Evolutionary conservation across 2,113 vertebrate species (phyloP).

Genomic region (Atlantisia rogersi): DNA sequence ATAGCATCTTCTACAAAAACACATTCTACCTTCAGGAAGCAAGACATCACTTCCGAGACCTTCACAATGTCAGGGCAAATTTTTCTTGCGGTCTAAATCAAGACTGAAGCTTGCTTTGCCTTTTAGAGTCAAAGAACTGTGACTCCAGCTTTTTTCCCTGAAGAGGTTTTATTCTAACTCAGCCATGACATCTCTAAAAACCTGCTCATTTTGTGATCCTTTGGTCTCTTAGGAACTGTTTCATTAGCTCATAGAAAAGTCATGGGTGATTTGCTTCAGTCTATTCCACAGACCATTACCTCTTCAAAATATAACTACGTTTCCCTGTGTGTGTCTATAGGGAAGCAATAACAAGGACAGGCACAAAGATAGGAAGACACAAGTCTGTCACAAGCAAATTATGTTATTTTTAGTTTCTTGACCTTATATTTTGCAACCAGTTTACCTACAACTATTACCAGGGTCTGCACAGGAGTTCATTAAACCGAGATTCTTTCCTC

Average conservation of each 20-base stretch:
- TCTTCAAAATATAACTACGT: neutral
- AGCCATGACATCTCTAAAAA: neutral
- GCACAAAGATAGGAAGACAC: neutral
- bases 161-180: slow-evolving; percentile 14
- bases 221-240: slow-evolving; percentile 4
- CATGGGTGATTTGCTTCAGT: neutral
- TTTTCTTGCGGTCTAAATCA: neutral
- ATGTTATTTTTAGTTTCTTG: neutral
- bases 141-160: neutral
- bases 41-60: neutral
- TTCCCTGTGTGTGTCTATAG: neutral
- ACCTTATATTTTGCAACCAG: neutral
- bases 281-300: neutral
- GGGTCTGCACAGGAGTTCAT: neutral
- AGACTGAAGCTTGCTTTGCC: neutral
- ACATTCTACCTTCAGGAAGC: neutral
- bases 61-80: neutral
- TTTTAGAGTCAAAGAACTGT: neutral
- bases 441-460: neutral
- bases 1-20: neutral
- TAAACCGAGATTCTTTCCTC: neutral
- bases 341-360: neutral
- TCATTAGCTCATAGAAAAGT: neutral
- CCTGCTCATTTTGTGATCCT: neutral
- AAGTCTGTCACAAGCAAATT: neutral